Conservation (phyloP, 2,113 vertebrate genomes). For the Epinephelus moara region DNA sequence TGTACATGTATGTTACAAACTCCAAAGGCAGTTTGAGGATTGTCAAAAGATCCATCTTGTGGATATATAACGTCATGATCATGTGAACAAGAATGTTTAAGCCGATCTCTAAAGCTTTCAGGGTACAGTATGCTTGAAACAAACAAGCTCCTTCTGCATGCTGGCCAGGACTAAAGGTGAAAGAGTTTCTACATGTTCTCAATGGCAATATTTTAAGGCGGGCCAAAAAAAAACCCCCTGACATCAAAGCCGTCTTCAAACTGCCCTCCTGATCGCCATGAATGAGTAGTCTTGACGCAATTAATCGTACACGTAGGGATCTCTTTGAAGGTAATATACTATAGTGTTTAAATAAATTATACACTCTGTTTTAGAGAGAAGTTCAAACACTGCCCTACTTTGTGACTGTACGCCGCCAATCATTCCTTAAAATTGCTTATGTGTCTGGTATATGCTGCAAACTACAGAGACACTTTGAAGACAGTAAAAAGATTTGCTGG, state of each 20-base stretch:
- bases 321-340: background rate
- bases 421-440: too few species aligned
- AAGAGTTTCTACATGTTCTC: background rate
- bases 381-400: background rate
- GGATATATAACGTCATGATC: background rate
- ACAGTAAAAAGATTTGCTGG: background rate
- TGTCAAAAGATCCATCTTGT: background rate
- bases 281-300: background rate
- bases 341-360: background rate
- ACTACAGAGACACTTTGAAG: background rate
- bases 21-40: background rate
- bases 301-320: background rate
- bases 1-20: background rate
- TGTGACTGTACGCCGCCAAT: background rate
- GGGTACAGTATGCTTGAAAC: conserved; percentile 11
- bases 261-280: background rate
- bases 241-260: background rate
- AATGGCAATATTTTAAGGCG: too few species aligned
- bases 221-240: too few species aligned
- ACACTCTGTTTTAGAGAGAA: too few species aligned
- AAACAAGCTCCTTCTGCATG: background rate
- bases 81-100: background rate
- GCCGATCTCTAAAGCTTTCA: background rate
- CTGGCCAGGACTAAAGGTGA: background rate
- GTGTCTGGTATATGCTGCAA: background rate